These are phyloP conservation scores for Onychomys arenicola DNA, from an alignment of 2,797 vertebrate genomes.

Conservation along the genomic window DNA sequence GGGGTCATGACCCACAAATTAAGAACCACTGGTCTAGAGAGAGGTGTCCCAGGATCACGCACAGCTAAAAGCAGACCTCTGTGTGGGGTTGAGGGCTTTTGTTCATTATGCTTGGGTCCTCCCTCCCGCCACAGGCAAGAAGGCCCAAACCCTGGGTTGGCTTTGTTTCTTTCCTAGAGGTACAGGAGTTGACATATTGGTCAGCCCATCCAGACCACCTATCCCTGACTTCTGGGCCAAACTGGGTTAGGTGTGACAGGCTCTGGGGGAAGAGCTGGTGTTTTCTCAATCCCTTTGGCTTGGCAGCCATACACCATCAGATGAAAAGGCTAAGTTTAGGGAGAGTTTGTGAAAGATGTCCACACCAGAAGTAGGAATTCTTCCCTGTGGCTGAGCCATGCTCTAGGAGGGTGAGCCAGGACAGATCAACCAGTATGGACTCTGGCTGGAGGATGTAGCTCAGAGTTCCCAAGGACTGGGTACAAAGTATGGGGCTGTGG, in stretches of 20 bases:
- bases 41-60: no score
- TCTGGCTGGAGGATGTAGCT: fast-evolving
- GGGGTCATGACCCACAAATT: not conserved
- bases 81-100: not conserved
- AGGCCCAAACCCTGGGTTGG: not conserved
- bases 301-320: no score
- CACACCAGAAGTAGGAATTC: fast-evolving
- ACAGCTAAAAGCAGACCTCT: not conserved
- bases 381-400: fast-evolving
- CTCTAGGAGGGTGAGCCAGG: not conserved
- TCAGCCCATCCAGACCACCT: not conserved
- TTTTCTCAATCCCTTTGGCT: not conserved
- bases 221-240: not conserved
- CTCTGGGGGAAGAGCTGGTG: not conserved
- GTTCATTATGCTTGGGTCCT: fast-evolving
- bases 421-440: fast-evolving
- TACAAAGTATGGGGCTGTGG: no score
- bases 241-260: not conserved
- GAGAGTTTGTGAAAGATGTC: not conserved
- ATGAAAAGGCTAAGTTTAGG: not conserved
- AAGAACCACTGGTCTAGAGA: not conserved
- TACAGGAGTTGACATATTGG: not conserved
- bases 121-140: fast-evolving
- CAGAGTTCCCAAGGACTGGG: not conserved
- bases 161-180: not conserved